A percentile compares a stretch with the other conserved stretches of the same genome.
phyloP scores from a whole-genome alignment of 2,113 vertebrate species.

The Melanocharis versteri region DNA sequence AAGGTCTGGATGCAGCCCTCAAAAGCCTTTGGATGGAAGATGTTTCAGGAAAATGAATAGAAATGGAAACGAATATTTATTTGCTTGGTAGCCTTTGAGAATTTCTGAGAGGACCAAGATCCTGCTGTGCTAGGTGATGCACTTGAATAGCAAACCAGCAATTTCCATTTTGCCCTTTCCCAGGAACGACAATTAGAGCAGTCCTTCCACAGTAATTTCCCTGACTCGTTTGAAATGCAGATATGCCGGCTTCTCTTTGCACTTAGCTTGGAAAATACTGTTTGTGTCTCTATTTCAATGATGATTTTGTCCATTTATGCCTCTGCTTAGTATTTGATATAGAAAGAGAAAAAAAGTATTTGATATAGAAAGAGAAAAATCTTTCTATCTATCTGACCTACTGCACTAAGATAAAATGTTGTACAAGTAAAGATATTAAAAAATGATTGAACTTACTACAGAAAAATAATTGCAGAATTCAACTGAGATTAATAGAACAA shows the following conservation, averaged over 20 bases:
- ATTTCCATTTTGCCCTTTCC: conserved; percentile 27
- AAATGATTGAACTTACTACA: not conserved
- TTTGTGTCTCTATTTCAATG: not conserved
- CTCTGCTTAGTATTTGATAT: not conserved
- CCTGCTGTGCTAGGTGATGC: not conserved
- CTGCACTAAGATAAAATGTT: not conserved
- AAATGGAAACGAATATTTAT: not conserved
- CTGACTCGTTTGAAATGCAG: not conserved
- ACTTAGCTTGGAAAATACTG: not conserved
- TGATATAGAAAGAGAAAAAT: not conserved
- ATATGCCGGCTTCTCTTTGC: not conserved
- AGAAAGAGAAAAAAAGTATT: not conserved
- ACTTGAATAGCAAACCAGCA: not conserved
- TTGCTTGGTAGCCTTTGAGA: not conserved
- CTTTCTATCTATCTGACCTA: not conserved
- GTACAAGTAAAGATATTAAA: not conserved
- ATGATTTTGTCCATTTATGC: not conserved
- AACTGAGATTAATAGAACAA: not conserved
- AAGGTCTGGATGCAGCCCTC: rapidly evolving
- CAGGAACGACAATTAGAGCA: not conserved
- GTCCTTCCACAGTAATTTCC: not conserved
- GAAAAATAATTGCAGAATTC: not conserved
- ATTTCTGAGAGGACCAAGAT: not conserved
- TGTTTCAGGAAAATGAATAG: not conserved
- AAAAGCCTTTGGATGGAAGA: not conserved